Base-by-base conservation (phyloP, 2,888 invertebrate species). In the Crematogaster levior region DNA sequence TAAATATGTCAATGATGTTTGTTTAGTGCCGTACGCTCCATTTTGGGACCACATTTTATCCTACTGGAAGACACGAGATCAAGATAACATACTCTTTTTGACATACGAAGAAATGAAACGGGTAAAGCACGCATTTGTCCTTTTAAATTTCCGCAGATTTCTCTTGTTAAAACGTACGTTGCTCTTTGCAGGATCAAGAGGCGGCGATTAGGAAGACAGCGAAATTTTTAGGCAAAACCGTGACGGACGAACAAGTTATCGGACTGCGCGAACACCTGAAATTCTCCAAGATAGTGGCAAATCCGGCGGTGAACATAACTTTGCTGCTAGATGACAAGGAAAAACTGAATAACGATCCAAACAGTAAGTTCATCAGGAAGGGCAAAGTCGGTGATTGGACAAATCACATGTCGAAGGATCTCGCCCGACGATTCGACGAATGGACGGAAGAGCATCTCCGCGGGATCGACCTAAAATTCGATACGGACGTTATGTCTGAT, bases 371-470 rank as follows among this genome's bases (percentile, higher is more conserved):
- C 89, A 97, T 97, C 84, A 95, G 97, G 21, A 97, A 97, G 94
- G 98, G 98, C 0, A 95, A 96, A 92, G 96, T 97, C 24, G 98
- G 98, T 0, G 97, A 98, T 90, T 97, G 97, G 97, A 96, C 96
- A 91, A 97, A 97, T 92, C 96, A 97, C 84, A 97, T 98, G 96
- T 96, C 96, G 0, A 95, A 96, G 2, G 97, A 97, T 90, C 95
- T 98, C 90, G 96, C 97, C 0, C 94, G 95, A 72, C 95, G 95
- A 87, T 93, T 97, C 12, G 95, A 94, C 79, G 96, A 97, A 88
- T 96, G 96, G 89, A 89, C 81, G 1, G 81, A 88, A 7, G 83
- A 85, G 34, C 21, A 89, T 74, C 73, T 84, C 68, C 27, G 34
- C 7, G 84, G 80, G 10, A 86, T 80, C 4, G 89, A 65, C 3